Evolutionary conservation across 64 coral and sea anemone species (phyloP).

Genomic region (Montipora foliosa): DNA sequence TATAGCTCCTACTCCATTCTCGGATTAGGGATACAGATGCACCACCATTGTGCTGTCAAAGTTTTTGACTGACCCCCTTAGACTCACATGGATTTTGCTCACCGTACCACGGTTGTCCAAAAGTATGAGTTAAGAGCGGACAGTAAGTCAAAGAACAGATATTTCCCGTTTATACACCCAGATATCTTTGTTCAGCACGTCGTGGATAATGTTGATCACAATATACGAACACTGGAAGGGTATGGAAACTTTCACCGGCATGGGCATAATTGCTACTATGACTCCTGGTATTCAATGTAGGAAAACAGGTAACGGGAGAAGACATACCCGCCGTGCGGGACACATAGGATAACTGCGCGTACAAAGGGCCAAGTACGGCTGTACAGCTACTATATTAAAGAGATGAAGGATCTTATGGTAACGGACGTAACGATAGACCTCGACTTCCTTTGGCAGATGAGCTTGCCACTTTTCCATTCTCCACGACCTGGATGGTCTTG

Average conservation of each 20-base stretch:
- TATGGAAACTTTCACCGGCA: not conserved
- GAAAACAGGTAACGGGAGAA: not conserved
- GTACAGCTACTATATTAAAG: conserved; percentile 29
- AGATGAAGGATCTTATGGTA: conserved; percentile 13
- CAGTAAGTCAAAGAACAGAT: not conserved
- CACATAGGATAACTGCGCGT: not conserved
- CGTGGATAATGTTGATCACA: too few species aligned
- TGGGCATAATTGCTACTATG: conserved; percentile 18
- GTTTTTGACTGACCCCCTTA: conserved; percentile 34
- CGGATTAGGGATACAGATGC: conserved; percentile 20
- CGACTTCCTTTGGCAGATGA: conserved; percentile 20
- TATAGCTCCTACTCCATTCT: conserved; percentile 25
- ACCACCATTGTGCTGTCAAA: conserved; percentile 32
- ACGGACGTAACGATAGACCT: not conserved
- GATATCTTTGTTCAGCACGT: not conserved
- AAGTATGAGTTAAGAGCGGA: not conserved
- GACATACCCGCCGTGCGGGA: conserved; percentile 5
- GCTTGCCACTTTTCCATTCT: conserved; percentile 19
- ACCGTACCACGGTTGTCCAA: conserved; percentile 4
- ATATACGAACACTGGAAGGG: not conserved
- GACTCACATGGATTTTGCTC: conserved; percentile 33
- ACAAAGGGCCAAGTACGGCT: not conserved
- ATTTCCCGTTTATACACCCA: not conserved
- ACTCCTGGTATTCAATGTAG: not conserved
- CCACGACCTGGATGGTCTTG: conserved; percentile 54